phyloP scores from a whole-genome alignment of 1,140 invertebrate genomes.

The Agrypnia vestita region DNA sequence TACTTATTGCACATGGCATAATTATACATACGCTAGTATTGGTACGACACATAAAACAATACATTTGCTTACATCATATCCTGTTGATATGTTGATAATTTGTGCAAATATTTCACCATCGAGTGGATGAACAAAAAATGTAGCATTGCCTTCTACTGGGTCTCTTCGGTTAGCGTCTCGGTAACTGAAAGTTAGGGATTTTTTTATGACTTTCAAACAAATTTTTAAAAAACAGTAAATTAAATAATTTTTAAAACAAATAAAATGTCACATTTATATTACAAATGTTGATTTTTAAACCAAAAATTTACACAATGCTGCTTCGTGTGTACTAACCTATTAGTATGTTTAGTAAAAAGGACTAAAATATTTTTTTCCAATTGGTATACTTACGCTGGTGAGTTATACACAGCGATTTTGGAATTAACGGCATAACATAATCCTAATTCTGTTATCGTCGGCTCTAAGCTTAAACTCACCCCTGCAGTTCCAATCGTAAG shows the following conservation, averaged over 20 bases:
- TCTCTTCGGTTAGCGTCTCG: conserved; percentile 74
- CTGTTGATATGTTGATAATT: conserved; percentile 78
- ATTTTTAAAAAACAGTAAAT: too few relatives aligned
- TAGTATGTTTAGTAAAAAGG: too few relatives aligned
- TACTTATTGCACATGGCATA: too few relatives aligned
- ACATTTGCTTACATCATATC: conserved; percentile 73
- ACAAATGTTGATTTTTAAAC: too few relatives aligned
- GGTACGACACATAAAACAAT: background rate
- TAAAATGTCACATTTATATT: too few relatives aligned
- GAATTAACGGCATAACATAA: conserved; percentile 80
- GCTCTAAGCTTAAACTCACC: conserved; percentile 69
- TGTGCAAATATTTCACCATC: conserved; percentile 82
- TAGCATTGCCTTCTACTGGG: conserved; percentile 68
- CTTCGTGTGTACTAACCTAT: too few relatives aligned
- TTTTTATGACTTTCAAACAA: conserved; percentile 20
- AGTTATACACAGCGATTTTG: conserved; percentile 76
- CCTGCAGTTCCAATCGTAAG: conserved; percentile 74
- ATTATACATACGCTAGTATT: too few relatives aligned
- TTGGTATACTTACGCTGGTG: conserved; percentile 70
- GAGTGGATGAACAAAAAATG: conserved; percentile 78
- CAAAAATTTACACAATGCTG: background rate
- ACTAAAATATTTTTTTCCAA: too few relatives aligned
- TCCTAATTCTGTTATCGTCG: conserved; percentile 78
- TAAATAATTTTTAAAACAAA: too few relatives aligned
- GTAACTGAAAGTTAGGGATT: conserved; percentile 67